A percentile compares a stretch with the other conserved stretches of the same genome.
phyloP scores from a whole-genome alignment of 2,797 vertebrate genomes.

The Catostomus latipinnis region DNA sequence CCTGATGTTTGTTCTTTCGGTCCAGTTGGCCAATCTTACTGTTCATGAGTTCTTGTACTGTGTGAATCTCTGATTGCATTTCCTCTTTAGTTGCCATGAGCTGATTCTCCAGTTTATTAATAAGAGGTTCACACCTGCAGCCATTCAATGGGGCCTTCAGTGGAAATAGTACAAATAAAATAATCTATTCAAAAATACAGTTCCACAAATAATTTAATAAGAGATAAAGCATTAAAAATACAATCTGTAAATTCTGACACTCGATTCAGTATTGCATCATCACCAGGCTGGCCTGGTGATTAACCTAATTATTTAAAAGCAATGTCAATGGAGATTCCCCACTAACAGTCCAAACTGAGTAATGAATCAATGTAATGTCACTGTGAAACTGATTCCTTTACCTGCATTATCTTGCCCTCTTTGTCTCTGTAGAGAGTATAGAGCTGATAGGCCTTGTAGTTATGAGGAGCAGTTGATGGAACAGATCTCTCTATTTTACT shows the following conservation, averaged over 20 bases:
- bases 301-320: not conserved
- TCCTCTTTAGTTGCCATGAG: constrained; percentile 95
- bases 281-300: too few species aligned
- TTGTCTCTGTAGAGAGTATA: constrained; percentile 94
- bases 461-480: constrained; percentile 80
- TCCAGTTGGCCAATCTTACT: constrained; percentile 92
- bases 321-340: not conserved
- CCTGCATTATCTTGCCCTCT: constrained; percentile 97
- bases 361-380: not conserved
- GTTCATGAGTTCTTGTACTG: constrained; percentile 92
- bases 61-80: constrained; percentile 91
- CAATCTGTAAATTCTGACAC: too few species aligned
- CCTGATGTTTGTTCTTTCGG: constrained; percentile 90
- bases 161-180: not conserved
- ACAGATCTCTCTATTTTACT: constrained; percentile 75
- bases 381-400: not conserved
- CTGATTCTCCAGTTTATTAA: constrained; percentile 95
- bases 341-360: not conserved
- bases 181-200: not conserved
- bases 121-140: constrained; percentile 95
- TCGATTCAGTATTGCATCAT: too few species aligned
- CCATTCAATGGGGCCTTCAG: constrained; percentile 91
- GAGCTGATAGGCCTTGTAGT: constrained; percentile 93
- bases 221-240: too few species aligned
- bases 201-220: not conserved